These are phyloP conservation scores for Pseudocheirus occidentalis DNA, from an alignment of 2,797 vertebrate species.

Conservation along the genomic window DNA sequence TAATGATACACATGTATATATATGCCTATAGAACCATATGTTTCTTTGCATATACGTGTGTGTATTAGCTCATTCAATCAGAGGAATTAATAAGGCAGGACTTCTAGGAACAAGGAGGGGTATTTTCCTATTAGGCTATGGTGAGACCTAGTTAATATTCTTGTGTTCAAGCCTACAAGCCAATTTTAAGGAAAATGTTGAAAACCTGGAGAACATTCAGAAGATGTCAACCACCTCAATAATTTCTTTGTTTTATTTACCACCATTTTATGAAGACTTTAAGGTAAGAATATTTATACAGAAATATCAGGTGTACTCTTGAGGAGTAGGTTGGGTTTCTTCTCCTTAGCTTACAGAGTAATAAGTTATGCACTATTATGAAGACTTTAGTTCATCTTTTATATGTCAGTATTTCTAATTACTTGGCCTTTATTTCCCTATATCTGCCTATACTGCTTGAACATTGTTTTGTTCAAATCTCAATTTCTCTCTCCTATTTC, in stretches of 20 bases:
- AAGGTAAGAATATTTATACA: not conserved
- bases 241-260: not conserved
- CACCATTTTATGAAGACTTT: not conserved
- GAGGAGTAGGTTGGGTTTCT: not conserved
- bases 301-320: not conserved
- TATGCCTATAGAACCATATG: not conserved
- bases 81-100: not conserved
- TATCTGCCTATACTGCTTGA: not conserved
- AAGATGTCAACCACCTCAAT: not conserved
- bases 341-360: not conserved
- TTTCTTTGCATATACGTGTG: not conserved
- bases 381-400: not conserved
- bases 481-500: not conserved
- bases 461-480: not conserved
- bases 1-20: not conserved
- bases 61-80: not conserved
- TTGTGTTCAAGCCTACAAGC: not conserved
- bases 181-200: not conserved
- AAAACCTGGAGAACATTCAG: not conserved
- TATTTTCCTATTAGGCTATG: not conserved
- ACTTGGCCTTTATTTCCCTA: not conserved
- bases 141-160: not conserved
- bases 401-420: not conserved
- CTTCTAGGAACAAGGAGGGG: not conserved
- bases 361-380: not conserved